A percentile compares a stretch with the other conserved stretches of the same genome.
These are phyloP conservation scores for Carduelis carduelis DNA, from an alignment of 2,797 vertebrate genomes.

Conservation along the genomic window DNA sequence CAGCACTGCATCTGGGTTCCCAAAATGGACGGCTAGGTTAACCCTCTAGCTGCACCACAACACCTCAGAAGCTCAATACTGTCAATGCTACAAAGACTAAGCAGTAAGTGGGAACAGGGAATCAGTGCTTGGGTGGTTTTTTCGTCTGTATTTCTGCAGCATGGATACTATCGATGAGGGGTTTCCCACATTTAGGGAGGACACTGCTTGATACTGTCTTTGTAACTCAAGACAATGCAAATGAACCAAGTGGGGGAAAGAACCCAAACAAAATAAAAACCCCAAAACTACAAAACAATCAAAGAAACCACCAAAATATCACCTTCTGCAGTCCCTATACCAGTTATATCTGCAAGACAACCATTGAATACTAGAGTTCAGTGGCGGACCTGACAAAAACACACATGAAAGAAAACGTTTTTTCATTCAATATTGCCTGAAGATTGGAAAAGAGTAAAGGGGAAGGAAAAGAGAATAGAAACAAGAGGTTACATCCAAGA, in stretches of 20 bases:
- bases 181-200: background rate
- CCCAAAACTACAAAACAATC: background rate
- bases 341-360: background rate
- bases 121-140: background rate
- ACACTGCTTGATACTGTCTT: fast-evolving
- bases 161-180: background rate
- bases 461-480: background rate
- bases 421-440: background rate
- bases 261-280: background rate
- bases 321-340: background rate
- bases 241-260: fast-evolving
- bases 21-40: background rate
- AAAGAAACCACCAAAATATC: background rate
- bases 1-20: background rate
- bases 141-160: background rate
- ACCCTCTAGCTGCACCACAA: background rate
- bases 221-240: background rate
- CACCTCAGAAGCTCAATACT: background rate
- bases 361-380: background rate
- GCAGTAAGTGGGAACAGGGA: background rate
- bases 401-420: background rate
- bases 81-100: background rate
- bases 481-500: background rate
- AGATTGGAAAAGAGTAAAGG: background rate
- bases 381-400: background rate